Conservation (phyloP, 23 tunicate species). For the Styela plicata region DNA sequence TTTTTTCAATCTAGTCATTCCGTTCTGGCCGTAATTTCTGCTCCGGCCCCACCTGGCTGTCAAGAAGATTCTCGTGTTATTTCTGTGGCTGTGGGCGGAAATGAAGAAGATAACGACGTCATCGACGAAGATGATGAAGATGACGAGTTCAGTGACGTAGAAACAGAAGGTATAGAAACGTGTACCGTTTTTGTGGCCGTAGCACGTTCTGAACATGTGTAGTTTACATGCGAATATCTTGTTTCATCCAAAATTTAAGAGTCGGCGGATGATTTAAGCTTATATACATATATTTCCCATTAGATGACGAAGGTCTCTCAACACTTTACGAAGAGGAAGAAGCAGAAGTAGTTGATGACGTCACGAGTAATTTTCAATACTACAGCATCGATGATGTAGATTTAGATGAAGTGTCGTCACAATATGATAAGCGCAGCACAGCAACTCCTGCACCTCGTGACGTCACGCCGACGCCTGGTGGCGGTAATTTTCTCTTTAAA, state of each 20-base stretch:
- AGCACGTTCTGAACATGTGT: neutral
- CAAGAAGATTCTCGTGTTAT: constrained; percentile 3
- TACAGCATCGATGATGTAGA: constrained; percentile 27
- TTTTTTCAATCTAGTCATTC: neutral
- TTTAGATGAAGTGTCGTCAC: constrained; percentile 22
- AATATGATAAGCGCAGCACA: constrained; percentile 1
- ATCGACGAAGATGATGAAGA: neutral
- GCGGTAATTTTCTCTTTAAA: neutral
- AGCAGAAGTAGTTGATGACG: constrained; percentile 41
- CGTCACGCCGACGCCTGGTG: constrained; percentile 23
- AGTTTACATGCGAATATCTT: neutral
- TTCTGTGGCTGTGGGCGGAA: neutral
- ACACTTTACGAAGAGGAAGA: constrained; percentile 87
- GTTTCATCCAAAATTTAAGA: neutral
- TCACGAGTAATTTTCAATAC: constrained; percentile 43
- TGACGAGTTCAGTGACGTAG: constrained; percentile 14
- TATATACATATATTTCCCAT: neutral
- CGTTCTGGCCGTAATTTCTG: constrained; percentile 6
- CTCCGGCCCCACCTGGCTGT: constrained; percentile 12
- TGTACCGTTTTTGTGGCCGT: neutral
- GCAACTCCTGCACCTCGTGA: neutral
- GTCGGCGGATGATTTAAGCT: neutral
- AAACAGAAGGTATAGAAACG: constrained; percentile 6
- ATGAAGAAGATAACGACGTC: neutral
- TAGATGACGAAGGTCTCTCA: constrained; percentile 67